phyloP scores from a whole-genome alignment of 2,888 invertebrate species.

The Polia nebulosa region DNA sequence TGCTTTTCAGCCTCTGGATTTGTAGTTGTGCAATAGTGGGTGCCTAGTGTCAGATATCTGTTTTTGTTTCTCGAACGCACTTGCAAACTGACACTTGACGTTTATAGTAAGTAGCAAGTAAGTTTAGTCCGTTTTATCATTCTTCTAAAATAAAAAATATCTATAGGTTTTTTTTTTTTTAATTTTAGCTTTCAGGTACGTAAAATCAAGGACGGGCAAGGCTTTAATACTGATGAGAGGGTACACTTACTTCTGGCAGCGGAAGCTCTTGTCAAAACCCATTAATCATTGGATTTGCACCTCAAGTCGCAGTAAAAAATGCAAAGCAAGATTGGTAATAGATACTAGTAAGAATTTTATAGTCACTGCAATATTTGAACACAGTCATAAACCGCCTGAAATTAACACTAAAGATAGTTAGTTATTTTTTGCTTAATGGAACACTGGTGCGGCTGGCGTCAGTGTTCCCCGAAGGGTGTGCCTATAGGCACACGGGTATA shows the following conservation, averaged over 20 bases:
- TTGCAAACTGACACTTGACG: too few species aligned
- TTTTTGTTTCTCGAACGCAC: too few species aligned
- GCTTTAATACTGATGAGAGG: slow-evolving; percentile 20
- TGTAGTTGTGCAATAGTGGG: too few species aligned
- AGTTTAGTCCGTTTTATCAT: too few species aligned
- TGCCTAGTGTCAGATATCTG: too few species aligned
- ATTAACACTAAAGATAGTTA: not conserved
- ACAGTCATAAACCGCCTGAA: slow-evolving; percentile 24
- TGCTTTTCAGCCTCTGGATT: too few species aligned
- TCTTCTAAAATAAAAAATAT: not conserved
- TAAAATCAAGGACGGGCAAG: slow-evolving; percentile 34
- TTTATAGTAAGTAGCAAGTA: too few species aligned
- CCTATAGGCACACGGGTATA: not conserved
- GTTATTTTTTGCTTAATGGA: too few species aligned
- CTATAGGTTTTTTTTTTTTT: not conserved
- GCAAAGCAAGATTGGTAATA: slow-evolving; percentile 31
- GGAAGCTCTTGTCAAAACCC: slow-evolving; percentile 1
- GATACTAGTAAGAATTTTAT: not conserved
- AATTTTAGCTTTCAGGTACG: slow-evolving; percentile 15
- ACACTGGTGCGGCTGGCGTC: too few species aligned
- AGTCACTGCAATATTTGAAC: not conserved
- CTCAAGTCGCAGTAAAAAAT: slow-evolving; percentile 41
- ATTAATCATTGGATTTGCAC: slow-evolving; percentile 43
- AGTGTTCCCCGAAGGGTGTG: not conserved
- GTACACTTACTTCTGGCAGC: slow-evolving; percentile 36